Base-by-base conservation (phyloP, 2,888 invertebrate genomes). In the Dorcus hopei region DNA sequence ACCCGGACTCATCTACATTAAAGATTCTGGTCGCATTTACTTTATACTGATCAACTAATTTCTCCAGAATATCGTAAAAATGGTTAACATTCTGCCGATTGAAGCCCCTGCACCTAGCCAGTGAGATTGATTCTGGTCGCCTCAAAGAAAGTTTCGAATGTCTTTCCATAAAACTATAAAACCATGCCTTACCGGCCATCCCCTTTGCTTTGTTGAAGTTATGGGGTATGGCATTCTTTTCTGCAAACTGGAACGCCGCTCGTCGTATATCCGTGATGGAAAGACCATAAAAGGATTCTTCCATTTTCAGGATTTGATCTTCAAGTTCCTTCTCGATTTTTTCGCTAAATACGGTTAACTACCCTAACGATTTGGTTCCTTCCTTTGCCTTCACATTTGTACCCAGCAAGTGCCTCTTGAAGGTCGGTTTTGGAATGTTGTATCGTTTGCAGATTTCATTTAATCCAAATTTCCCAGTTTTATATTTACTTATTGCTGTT, bases 41-140 rank as follows among this genome's bases (percentile, higher is more conserved):
- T 23, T 62, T 53, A 56, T 67, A 49, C 59, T 65, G 47, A 51
- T 63, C 58, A 40, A 57, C 47, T 9, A 51, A 43, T 47, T 58
- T 59, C 48, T 66, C 63, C 6, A 64, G 52, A 26, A 63, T 50
- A 45, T 65, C 63, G 59, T 61, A 65, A 53, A 68, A 68, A n/a
- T 59, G n/a, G 49, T 52, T 39, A 40, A 67, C 64, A 43, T 59
- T 54, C 49, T 62, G 58, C 53, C 57, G 63, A 42, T 63, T 61
- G 45, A 65, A 16, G 40, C 51, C 51, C 40, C 41, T 26, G 19
- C n/a, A 19, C 42, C 51, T 51, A 51, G 51, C 51, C 42, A 51
- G 23, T 42, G 51, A 51, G 41, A 33, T 11, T 26, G 40, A 41
- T 51, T 51, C 14, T 51, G 51, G 11, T 40, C 41, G 40, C 38